phyloP scores from a whole-genome alignment of 2,113 vertebrate species.

The Circaetus cinerascens region DNA sequence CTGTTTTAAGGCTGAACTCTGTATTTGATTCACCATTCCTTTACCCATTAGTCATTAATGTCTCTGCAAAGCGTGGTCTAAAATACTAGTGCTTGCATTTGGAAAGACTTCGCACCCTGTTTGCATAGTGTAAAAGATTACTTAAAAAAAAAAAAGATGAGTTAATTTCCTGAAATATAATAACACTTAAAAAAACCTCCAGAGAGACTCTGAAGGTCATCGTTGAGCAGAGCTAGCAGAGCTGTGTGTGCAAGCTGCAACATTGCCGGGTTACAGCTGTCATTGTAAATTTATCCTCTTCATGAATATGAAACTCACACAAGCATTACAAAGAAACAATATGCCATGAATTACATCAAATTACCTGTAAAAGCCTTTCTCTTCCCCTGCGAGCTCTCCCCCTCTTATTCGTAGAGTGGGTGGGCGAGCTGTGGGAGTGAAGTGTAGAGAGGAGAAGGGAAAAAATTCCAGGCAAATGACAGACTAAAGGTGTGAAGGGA shows the following conservation, averaged over 20 bases:
- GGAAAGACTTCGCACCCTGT: not conserved
- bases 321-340: conserved; percentile 28
- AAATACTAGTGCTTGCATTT: not conserved
- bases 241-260: not conserved
- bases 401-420: conserved; percentile 26
- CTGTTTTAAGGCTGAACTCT: not conserved
- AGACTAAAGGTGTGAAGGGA: conserved; percentile 27
- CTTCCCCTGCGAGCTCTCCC: conserved; percentile 21
- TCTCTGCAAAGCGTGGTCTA: not conserved
- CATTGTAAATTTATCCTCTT: not conserved
- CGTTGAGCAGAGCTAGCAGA: not conserved
- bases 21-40: not conserved
- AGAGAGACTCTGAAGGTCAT: not conserved
- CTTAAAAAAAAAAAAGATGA: not conserved
- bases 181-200: not conserved
- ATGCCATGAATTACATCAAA: conserved; percentile 47
- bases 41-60: not conserved
- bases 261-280: not conserved
- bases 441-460: conserved; percentile 11
- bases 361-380: conserved; percentile 66
- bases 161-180: conserved; percentile 23
- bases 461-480: conserved; percentile 32
- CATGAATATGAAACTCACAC: not conserved
- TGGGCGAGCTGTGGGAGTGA: conserved; percentile 51
- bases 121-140: not conserved